phyloP scores from a whole-genome alignment of 2,888 invertebrate species.

The Spodoptera picta region DNA sequence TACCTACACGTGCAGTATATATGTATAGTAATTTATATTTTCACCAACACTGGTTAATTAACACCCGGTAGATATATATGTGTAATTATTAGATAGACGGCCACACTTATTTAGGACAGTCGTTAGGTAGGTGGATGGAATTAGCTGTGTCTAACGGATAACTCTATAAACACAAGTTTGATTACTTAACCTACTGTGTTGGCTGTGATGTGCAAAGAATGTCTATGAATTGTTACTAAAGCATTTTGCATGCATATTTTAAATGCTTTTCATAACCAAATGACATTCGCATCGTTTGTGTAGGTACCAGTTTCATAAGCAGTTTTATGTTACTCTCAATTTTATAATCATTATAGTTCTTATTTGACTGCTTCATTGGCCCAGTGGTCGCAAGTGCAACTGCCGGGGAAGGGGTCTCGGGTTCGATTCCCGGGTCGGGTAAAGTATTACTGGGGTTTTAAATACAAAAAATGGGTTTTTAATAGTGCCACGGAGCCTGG shows the following conservation, averaged over 20 bases:
- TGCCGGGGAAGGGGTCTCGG: no score
- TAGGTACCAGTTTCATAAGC: no score
- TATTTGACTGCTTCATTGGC: no score
- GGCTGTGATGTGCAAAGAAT: neutral
- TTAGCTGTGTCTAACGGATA: constrained; percentile 46
- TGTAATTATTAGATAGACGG: constrained; percentile 30
- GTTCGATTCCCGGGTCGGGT: no score
- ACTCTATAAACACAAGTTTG: constrained; percentile 30
- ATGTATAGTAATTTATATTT: constrained; percentile 36
- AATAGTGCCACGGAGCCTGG: no score
- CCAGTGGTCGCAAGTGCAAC: no score
- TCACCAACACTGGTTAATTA: constrained; percentile 45
- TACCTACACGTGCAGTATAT: constrained; percentile 9
- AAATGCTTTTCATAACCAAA: no score
- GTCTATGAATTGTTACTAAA: constrained; percentile 1
- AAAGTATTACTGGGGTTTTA: no score
- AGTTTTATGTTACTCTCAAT: no score
- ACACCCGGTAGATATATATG: constrained; percentile 32
- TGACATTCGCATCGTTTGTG: no score
- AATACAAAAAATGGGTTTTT: no score
- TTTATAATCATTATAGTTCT: no score
- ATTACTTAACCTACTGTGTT: constrained; percentile 12
- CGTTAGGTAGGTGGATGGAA: constrained; percentile 44
- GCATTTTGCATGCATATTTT: neutral
- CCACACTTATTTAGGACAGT: constrained; percentile 51